Conservation (phyloP, 92 coral and sea anemone species). For the Meandrina meandrites region DNA sequence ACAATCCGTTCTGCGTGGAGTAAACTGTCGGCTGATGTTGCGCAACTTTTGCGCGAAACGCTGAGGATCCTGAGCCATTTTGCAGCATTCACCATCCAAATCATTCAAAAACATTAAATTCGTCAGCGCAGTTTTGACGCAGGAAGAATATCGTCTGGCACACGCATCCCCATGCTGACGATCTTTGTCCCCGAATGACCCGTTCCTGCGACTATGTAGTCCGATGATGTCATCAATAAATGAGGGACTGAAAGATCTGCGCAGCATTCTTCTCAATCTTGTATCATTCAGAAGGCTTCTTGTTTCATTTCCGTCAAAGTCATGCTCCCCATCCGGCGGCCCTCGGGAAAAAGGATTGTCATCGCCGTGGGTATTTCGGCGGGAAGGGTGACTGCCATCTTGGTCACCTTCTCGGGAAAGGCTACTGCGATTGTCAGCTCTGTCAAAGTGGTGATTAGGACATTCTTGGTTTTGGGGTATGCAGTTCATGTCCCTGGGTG, state of each 20-base stretch:
- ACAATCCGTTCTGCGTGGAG: background rate
- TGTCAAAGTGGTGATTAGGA: background rate
- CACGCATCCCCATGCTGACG: background rate
- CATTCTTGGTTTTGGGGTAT: background rate
- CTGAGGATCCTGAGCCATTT: conserved; percentile 14
- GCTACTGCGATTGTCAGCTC: background rate
- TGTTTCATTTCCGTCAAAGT: background rate
- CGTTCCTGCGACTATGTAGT: background rate
- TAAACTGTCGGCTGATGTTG: conserved; percentile 10
- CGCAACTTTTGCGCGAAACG: background rate
- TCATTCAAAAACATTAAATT: conserved; percentile 14
- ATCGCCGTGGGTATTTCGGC: background rate
- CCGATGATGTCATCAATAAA: conserved; percentile 3
- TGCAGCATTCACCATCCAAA: conserved; percentile 29
- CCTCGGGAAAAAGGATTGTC: conserved; percentile 18
- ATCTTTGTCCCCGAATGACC: background rate
- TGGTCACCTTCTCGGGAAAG: background rate
- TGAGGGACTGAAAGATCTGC: conserved; percentile 1
- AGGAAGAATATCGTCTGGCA: conserved; percentile 16
- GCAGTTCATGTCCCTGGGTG: background rate
- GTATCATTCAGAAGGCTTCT: conserved; percentile 9
- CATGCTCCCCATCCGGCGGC: background rate
- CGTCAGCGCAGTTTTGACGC: conserved; percentile 4
- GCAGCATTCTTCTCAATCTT: background rate
- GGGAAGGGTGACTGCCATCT: background rate